Base-by-base conservation (phyloP, 2,888 invertebrate genomes). In the Eristalinus sepulchralis region DNA sequence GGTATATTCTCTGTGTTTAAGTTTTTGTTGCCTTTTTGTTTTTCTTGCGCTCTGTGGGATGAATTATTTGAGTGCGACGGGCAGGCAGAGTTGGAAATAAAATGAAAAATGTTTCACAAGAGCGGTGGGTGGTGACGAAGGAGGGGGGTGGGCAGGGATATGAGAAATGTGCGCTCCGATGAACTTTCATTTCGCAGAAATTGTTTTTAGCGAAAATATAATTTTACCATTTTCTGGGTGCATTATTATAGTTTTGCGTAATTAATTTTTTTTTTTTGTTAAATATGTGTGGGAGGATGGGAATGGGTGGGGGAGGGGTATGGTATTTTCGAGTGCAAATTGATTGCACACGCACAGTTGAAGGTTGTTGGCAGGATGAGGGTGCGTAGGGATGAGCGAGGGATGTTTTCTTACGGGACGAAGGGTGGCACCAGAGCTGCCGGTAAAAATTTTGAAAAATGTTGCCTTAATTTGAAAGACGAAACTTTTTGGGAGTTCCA, bases 181-280 rank as follows among this genome's bases (percentile, higher is more conserved):
- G 73, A 86, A 75, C 79, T 86, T 83, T 83, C 78, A 82, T 83
- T 86, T 86, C 67, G 78, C 66, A 72, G 71, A 79, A 79, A 86
- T 86, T 79, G 73, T 75, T 84, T 84, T 71, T 64, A 79, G 75
- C 70, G 55, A 64, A 47, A 84, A 84, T 84, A 79, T 76, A 83
- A 78, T 86, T 78, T 86, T 34, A 70, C 72, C 55, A 17, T 78
- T 27, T 27, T 75, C 77, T 62, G 17, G n/a, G 47, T 64, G 81
- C 63, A 68, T 81, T 75, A 81, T 75, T 73, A 70, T 81, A 73
- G 75, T 86, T 79, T 82, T 86, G 70, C 60, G 70, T 71, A 57
- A 31, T 71, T 71, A 57, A n/a, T n/a, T n/a, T n/a, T n/a, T n/a
- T 72, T 72, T 80, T 73, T 13, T 24, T 11, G 10, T 13, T 2